Conservation (phyloP, 2,113 vertebrate genomes). For the Phyllopteryx taeniolatus region DNA sequence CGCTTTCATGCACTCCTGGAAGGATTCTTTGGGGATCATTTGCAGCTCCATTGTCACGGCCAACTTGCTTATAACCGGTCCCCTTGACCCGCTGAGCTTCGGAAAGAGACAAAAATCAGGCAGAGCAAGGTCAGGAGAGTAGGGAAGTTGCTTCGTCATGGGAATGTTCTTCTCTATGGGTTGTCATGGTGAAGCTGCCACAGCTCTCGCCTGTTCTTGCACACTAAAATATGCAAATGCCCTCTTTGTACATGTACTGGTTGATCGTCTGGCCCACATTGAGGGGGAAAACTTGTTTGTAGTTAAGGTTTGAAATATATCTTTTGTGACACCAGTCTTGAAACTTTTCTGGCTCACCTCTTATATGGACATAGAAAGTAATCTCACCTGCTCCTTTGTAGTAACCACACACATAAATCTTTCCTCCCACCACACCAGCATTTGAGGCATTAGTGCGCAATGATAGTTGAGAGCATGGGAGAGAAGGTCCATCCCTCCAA, state of each 20-base stretch:
- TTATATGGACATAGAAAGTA: neutral
- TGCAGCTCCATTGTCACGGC: neutral
- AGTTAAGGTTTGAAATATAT: neutral
- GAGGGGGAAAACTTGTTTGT: neutral
- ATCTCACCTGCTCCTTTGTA: slow-evolving; percentile 89
- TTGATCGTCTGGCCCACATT: neutral
- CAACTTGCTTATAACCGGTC: neutral
- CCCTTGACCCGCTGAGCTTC: neutral
- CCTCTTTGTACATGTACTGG: neutral
- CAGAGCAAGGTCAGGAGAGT: neutral
- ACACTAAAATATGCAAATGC: neutral
- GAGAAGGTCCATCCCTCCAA: slow-evolving; percentile 86
- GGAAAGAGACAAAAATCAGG: neutral
- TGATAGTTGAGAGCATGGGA: slow-evolving; percentile 85
- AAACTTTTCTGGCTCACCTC: neutral
- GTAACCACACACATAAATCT: slow-evolving; percentile 91
- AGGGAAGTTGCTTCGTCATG: neutral
- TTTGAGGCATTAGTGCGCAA: slow-evolving; percentile 82
- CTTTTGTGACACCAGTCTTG: neutral
- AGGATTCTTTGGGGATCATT: neutral
- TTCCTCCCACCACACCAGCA: slow-evolving; percentile 84
- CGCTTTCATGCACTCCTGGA: neutral
- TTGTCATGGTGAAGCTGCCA: neutral
- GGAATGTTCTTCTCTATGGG: neutral
- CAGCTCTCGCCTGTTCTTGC: neutral